A percentile compares a stretch with the other conserved stretches of the same genome.
Evolutionary conservation across 2,113 vertebrate genomes (phyloP).

Genomic region (Prinia subflava): DNA sequence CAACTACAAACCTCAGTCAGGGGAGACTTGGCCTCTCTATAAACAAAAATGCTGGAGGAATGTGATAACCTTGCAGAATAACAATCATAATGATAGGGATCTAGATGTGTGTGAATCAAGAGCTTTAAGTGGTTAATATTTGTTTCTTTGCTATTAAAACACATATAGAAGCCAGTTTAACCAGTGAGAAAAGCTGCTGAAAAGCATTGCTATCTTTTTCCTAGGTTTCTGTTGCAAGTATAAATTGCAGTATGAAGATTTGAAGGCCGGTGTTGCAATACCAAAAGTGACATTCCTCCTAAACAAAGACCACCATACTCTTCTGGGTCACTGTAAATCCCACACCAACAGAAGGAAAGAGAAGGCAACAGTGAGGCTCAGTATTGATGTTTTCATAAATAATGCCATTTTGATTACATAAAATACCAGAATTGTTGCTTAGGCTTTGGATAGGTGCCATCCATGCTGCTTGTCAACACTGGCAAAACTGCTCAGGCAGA

Average conservation of each 20-base stretch:
- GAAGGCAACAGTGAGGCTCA: no score
- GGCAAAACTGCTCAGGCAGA: background rate
- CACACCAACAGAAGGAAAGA: background rate
- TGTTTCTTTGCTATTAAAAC: background rate
- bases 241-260: background rate
- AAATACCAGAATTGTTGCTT: background rate
- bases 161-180: rapidly evolving
- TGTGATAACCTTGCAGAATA: background rate
- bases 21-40: background rate
- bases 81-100: background rate
- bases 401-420: background rate
- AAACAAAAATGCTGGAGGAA: background rate
- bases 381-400: background rate
- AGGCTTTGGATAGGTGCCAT: background rate
- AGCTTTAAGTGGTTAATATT: background rate
- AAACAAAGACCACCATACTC: background rate
- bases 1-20: background rate
- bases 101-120: background rate
- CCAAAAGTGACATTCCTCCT: background rate
- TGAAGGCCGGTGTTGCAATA: background rate
- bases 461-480: background rate
- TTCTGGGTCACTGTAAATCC: background rate
- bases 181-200: background rate
- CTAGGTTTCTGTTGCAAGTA: background rate
- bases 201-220: background rate